Conservation (phyloP, 2,888 invertebrate species). For the Cheilosia vernalis region DNA sequence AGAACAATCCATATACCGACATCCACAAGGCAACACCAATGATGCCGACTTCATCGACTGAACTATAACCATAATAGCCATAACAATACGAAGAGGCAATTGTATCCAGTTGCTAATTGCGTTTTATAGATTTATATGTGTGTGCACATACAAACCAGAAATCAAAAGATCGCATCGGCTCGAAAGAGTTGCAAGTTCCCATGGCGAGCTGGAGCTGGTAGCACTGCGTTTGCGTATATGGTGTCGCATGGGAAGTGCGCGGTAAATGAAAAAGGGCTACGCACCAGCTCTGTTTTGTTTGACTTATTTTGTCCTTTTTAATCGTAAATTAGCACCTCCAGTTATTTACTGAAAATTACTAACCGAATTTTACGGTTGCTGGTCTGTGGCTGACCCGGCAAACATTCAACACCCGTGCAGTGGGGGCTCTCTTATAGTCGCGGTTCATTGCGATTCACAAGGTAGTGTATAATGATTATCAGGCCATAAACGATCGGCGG, state of each 20-base stretch:
- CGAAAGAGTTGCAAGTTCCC: slow-evolving; percentile 54
- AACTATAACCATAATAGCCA: slow-evolving; percentile 73
- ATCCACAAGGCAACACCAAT: slow-evolving; percentile 42
- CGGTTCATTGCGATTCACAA: slow-evolving; percentile 69
- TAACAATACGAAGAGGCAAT: slow-evolving; percentile 68
- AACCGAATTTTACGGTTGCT: slow-evolving; percentile 74
- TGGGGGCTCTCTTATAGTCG: slow-evolving; percentile 42
- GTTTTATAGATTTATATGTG: slow-evolving; percentile 65
- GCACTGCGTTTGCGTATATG: too few species aligned
- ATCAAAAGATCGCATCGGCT: slow-evolving; percentile 47
- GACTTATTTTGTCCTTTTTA: slow-evolving; percentile 74
- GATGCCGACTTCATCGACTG: slow-evolving; percentile 67
- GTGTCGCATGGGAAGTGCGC: slow-evolving; percentile 37
- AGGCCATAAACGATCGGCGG: slow-evolving; percentile 62
- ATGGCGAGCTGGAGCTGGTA: slow-evolving; percentile 35
- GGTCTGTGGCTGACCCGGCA: slow-evolving; percentile 71
- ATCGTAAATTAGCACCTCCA: slow-evolving; percentile 74
- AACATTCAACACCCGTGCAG: slow-evolving; percentile 39
- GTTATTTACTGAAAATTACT: slow-evolving; percentile 74
- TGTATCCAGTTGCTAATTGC: slow-evolving; percentile 72
- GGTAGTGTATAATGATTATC: slow-evolving; percentile 74
- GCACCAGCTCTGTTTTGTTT: slow-evolving; percentile 60
- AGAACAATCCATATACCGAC: background rate
- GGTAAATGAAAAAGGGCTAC: slow-evolving; percentile 27
- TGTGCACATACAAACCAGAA: slow-evolving; percentile 46